Conservation (phyloP, 2,113 vertebrate genomes). For the Campylomormyrus tamandua region DNA sequence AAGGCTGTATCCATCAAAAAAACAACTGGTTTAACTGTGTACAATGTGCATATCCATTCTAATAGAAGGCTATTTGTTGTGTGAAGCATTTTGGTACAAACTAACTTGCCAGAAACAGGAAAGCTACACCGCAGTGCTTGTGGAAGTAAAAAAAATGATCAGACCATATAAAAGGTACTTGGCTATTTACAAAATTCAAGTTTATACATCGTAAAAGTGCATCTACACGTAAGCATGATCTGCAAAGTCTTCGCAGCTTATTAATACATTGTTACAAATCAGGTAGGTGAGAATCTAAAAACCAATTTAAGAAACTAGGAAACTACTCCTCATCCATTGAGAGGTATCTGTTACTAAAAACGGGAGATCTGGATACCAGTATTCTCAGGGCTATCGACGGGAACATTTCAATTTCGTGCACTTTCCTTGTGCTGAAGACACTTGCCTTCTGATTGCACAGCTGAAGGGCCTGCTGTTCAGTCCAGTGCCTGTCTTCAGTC, state of each 20-base stretch:
- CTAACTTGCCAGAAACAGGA: conserved; percentile 30
- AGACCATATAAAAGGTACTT: conserved; percentile 36
- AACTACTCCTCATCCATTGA: conserved; percentile 1
- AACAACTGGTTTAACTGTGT: conserved; percentile 28
- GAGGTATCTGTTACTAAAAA: neutral
- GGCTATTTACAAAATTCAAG: conserved; percentile 69
- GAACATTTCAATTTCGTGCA: neutral
- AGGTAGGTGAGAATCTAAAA: neutral
- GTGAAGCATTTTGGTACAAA: conserved; percentile 40
- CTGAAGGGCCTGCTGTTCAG: conserved; percentile 21
- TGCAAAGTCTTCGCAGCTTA: conserved; percentile 7
- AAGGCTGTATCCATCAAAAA: conserved; percentile 5
- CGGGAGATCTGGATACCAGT: conserved; percentile 13
- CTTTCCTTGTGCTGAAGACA: conserved; percentile 8
- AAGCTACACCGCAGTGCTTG: conserved; percentile 40
- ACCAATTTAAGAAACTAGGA: conserved; percentile 1
- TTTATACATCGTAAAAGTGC: conserved; percentile 63
- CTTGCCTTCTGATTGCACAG: neutral
- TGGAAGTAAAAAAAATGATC: conserved; percentile 31
- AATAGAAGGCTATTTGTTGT: conserved; percentile 46
- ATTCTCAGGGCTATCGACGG: neutral
- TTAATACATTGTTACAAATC: conserved; percentile 6
- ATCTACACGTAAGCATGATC: conserved; percentile 45
- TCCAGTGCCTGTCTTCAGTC: conserved; percentile 36
- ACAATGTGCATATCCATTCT: conserved; percentile 43